Conservation (phyloP, 2,888 invertebrate species). For the Epiperipatus broadwayi region DNA sequence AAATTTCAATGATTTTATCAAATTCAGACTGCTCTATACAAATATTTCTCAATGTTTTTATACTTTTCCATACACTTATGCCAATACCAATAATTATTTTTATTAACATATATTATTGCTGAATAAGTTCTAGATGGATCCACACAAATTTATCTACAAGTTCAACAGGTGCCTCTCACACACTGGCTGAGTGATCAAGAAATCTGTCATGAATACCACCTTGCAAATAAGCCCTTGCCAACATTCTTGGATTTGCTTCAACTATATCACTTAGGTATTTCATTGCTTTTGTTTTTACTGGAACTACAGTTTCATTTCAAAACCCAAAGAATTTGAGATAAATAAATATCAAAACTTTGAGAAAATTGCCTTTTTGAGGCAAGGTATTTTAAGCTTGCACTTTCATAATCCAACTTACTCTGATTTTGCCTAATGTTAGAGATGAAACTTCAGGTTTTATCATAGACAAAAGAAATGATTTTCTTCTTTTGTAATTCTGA, state of each 20-base stretch:
- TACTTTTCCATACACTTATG: conserved; percentile 91
- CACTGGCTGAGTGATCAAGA: conserved; percentile 92
- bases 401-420: conserved; percentile 78
- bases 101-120: conserved; percentile 94
- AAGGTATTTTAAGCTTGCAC: conserved; percentile 74
- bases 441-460: conserved; percentile 19
- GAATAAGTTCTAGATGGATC: conserved; percentile 81
- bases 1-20: conserved; percentile 90
- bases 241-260: conserved; percentile 87
- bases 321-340: conserved; percentile 68
- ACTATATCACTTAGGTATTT: conserved; percentile 96
- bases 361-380: conserved; percentile 94
- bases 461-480: conserved; percentile 58
- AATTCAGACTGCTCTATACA: conserved; percentile 93
- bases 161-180: conserved; percentile 95
- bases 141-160: conserved; percentile 95
- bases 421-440: too few species aligned
- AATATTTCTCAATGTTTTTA: conserved; percentile 94
- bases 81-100: conserved; percentile 90
- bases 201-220: conserved; percentile 86
- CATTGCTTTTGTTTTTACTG: conserved; percentile 94
- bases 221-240: conserved; percentile 82
- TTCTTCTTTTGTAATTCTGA: conserved; percentile 56
- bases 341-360: conserved; percentile 81
- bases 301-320: conserved; percentile 74